Evolutionary conservation across 2,113 vertebrate genomes (phyloP).

Genomic region (Macroglossus sobrinus): DNA sequence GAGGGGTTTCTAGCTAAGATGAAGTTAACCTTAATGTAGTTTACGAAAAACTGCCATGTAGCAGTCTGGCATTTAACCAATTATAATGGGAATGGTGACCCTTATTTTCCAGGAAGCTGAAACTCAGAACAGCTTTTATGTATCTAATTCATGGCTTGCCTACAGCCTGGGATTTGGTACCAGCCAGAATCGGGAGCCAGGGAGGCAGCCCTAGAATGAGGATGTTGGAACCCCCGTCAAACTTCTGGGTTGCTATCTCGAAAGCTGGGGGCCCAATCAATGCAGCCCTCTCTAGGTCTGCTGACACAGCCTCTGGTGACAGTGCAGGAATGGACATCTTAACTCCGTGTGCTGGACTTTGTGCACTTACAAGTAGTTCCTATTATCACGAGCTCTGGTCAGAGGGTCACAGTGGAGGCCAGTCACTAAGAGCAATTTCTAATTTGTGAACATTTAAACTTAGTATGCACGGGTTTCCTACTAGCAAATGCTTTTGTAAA

Average conservation of each 20-base stretch:
- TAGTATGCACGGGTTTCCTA: background rate
- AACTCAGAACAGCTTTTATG: background rate
- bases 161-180: background rate
- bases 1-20: slow-evolving; percentile 4
- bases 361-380: background rate
- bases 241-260: background rate
- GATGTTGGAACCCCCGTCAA: background rate
- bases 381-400: background rate
- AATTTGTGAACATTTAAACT: slow-evolving; percentile 14
- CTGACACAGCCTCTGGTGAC: background rate
- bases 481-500: slow-evolving; percentile 10
- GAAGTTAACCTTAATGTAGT: background rate
- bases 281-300: background rate
- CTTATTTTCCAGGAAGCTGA: slow-evolving; percentile 32
- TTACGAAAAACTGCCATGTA: background rate
- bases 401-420: background rate
- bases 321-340: too few relatives aligned
- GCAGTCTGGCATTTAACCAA: slow-evolving; percentile 9
- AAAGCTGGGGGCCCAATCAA: background rate
- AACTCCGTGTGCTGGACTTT: too few relatives aligned
- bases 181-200: background rate
- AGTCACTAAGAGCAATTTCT: slow-evolving; percentile 30
- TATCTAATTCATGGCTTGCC: background rate
- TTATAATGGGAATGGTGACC: background rate
- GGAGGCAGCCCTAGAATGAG: background rate